Evolutionary conservation across 2,113 vertebrate genomes (phyloP).

Genomic region (Coreoperca whiteheadi): DNA sequence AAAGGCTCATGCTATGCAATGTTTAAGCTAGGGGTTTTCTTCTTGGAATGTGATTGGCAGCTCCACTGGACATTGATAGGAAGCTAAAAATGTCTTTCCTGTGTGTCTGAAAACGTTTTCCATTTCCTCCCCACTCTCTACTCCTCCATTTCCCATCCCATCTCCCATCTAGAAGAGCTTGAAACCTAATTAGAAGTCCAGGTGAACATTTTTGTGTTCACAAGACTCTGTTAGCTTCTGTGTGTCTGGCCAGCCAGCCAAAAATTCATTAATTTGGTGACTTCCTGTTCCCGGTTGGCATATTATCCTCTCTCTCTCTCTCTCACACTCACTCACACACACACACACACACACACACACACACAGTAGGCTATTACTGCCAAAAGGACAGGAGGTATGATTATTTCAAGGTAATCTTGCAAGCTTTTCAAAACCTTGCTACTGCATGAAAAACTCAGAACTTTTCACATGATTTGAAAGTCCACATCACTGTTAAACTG

Average conservation of each 20-base stretch:
- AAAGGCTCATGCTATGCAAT: too few relatives aligned
- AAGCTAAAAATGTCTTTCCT: background rate
- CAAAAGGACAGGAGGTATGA: slow-evolving; percentile 17
- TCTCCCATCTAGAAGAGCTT: slow-evolving; percentile 28
- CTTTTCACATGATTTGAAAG: background rate
- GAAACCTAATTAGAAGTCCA: slow-evolving; percentile 52
- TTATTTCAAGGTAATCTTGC: slow-evolving; percentile 28
- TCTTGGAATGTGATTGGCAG: background rate
- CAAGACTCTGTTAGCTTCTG: slow-evolving; percentile 29
- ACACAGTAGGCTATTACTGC: slow-evolving; percentile 13
- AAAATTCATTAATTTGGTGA: slow-evolving; percentile 53
- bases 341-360: slow-evolving; percentile 12
- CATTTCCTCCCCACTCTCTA: background rate
- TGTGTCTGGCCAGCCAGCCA: slow-evolving; percentile 34
- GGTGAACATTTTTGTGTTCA: slow-evolving; percentile 48
- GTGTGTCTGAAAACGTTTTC: background rate
- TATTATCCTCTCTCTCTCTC: slow-evolving; percentile 18
- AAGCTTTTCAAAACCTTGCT: background rate
- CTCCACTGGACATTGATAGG: background rate
- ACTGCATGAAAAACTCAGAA: background rate
- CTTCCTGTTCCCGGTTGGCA: slow-evolving; percentile 39
- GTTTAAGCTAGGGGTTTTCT: background rate
- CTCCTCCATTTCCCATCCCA: background rate
- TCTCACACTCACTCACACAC: background rate
- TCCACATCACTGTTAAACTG: slow-evolving; percentile 7